Percentiles rank a stretch among this genome's conserved stretches.
phyloP scores from a whole-genome alignment of 2,797 vertebrate genomes.

The Bradypodion ventrale region DNA sequence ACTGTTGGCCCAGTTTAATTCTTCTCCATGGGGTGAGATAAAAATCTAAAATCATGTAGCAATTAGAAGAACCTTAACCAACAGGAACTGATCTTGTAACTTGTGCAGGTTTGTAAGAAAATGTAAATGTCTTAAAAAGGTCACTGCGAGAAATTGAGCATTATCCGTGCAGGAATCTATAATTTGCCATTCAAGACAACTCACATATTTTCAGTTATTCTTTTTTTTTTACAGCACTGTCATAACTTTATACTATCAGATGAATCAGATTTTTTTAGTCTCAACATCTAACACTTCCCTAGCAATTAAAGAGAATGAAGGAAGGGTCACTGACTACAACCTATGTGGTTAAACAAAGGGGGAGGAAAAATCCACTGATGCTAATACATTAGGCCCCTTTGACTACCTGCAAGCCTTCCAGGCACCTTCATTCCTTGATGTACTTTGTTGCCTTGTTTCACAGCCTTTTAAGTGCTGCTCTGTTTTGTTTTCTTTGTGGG shows the following conservation, averaged over 20 bases:
- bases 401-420: not conserved
- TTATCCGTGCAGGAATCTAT: conserved; percentile 81
- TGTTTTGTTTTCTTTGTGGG: not conserved
- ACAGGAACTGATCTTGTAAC: conserved; percentile 40
- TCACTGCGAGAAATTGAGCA: conserved; percentile 82
- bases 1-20: not conserved
- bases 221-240: conserved; percentile 64
- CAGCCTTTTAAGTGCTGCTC: not conserved
- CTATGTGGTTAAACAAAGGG: not conserved
- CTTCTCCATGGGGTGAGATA: not conserved
- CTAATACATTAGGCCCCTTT: not conserved
- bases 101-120: conserved; percentile 76
- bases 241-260: conserved; percentile 65
- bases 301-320: conserved; percentile 49
- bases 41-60: conserved; percentile 42
- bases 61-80: conserved; percentile 46
- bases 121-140: conserved; percentile 85
- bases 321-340: not conserved
- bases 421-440: not conserved
- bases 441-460: not conserved
- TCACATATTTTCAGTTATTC: conserved; percentile 75
- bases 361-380: not conserved
- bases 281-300: conserved; percentile 65
- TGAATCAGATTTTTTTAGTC: conserved; percentile 55
- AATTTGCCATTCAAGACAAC: conserved; percentile 84